These are phyloP conservation scores for Nephrotoma appendiculata DNA, from an alignment of 2,888 invertebrate species.

Conservation along the genomic window DNA sequence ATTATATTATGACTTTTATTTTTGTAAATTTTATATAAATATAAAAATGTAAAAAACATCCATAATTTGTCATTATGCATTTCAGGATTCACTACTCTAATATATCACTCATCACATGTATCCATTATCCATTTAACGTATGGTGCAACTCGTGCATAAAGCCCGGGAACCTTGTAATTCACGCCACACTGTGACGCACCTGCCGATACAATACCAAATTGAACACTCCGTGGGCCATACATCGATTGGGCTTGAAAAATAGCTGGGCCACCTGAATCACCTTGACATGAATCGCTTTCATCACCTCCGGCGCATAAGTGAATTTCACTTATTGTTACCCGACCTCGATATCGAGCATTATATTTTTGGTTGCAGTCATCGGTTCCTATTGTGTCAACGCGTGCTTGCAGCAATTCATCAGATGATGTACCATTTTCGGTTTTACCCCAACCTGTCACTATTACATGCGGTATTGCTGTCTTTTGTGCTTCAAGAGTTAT, in stretches of 20 bases:
- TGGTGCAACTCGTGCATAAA: constrained; percentile 1
- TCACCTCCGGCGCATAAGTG: constrained; percentile 1
- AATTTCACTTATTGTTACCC: neutral
- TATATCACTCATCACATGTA: neutral
- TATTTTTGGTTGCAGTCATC: neutral
- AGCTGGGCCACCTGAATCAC: constrained; percentile 2
- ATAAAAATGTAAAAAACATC: neutral
- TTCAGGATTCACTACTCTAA: neutral
- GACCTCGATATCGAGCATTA: neutral
- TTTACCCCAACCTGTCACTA: constrained; percentile 43
- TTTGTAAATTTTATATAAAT: neutral
- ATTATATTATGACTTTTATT: neutral
- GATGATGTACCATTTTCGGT: constrained; percentile 29
- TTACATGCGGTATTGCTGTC: constrained; percentile 23
- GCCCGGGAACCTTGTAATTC: neutral
- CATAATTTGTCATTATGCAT: neutral
- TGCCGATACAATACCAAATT: constrained; percentile 6
- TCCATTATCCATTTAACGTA: constrained; percentile 6
- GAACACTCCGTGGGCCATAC: neutral
- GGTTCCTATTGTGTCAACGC: neutral
- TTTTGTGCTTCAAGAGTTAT: constrained; percentile 23
- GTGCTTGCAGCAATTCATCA: constrained; percentile 3
- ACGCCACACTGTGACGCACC: neutral
- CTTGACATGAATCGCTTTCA: neutral
- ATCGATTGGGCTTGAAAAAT: neutral